A percentile compares a stretch with the other conserved stretches of the same genome.
Evolutionary conservation across 2,888 invertebrate genomes (phyloP).

Genomic region (Formica aserva): DNA sequence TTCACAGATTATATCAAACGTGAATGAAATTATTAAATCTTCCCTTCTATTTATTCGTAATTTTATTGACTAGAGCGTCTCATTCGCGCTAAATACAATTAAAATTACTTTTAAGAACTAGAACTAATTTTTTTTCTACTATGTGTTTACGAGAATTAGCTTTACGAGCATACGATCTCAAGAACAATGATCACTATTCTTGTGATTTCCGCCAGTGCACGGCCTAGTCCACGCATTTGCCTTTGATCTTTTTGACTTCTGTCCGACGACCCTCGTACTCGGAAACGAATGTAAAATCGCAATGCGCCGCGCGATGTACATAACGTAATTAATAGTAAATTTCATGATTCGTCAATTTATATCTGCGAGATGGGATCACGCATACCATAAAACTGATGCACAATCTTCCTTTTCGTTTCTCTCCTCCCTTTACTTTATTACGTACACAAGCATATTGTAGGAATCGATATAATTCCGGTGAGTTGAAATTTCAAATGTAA

Average conservation of each 20-base stretch:
- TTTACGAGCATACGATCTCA: conserved; percentile 14
- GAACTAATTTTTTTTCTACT: conserved; percentile 58
- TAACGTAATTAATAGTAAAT: conserved; percentile 19
- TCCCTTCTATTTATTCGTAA: conserved; percentile 71
- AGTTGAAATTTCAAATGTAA: neutral
- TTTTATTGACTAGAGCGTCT: conserved; percentile 76
- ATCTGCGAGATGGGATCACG: neutral
- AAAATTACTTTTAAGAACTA: conserved; percentile 73
- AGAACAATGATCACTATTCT: conserved; percentile 11
- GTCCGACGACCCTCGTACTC: conserved; percentile 34
- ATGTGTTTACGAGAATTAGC: conserved; percentile 24
- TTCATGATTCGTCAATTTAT: neutral
- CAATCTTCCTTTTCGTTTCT: conserved; percentile 9
- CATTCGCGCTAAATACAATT: conserved; percentile 69
- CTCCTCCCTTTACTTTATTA: neutral
- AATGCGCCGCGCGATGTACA: neutral
- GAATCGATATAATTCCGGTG: conserved; percentile 11
- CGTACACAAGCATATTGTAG: neutral
- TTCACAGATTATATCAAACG: conserved; percentile 53
- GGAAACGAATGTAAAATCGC: conserved; percentile 19
- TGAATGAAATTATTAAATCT: conserved; percentile 64
- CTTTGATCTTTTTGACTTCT: conserved; percentile 54
- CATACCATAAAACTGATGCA: conserved; percentile 15
- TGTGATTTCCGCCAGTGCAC: neutral
- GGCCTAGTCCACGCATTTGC: conserved; percentile 50